Conservation (phyloP, 2,888 invertebrate genomes). For the Trachelus stipa region DNA sequence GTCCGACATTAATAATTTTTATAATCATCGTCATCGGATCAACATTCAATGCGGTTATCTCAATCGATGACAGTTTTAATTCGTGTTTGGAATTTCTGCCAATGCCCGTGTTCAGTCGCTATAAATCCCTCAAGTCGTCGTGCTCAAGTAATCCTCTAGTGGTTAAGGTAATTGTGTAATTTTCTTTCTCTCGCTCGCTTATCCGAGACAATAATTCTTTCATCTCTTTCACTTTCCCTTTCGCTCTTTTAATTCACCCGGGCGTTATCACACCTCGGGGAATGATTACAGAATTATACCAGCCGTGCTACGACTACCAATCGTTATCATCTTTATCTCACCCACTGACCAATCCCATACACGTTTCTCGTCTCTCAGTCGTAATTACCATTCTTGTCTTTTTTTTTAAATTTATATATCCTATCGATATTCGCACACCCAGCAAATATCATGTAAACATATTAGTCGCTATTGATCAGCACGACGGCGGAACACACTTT, state of each 20-base stretch:
- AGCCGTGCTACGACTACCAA: conserved; percentile 4
- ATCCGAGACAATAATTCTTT: not conserved
- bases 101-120: conserved; percentile 50
- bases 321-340: conserved; percentile 20
- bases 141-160: conserved; percentile 13
- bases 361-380: not conserved
- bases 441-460: not conserved
- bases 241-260: not conserved
- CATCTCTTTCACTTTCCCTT: not conserved
- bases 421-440: not conserved
- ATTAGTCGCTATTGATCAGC: not conserved
- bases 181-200: not conserved
- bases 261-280: not conserved
- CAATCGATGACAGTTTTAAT: conserved; percentile 48
- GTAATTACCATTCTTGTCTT: not conserved
- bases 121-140: not conserved
- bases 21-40: conserved; percentile 30
- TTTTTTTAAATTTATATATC: not conserved
- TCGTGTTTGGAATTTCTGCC: conserved; percentile 50
- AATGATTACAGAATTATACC: not conserved
- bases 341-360: not conserved
- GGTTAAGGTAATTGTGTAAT: conserved; percentile 1
- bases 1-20: conserved; percentile 41
- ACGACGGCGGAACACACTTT: not conserved
- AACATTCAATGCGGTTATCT: conserved; percentile 23